Evolutionary conservation across 1,140 invertebrate species (phyloP).

Genomic region (Luehdorfia chinensis): DNA sequence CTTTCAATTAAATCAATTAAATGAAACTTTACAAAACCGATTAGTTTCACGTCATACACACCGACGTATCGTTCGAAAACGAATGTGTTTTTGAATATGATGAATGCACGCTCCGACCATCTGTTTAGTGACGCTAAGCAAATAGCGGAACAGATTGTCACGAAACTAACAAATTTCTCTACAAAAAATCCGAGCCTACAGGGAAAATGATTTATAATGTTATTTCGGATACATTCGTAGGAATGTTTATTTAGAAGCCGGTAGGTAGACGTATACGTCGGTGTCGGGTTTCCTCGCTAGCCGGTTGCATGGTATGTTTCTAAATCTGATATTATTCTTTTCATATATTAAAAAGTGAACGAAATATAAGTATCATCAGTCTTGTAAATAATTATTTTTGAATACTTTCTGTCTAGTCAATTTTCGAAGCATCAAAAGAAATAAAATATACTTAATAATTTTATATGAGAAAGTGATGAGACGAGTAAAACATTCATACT

Average conservation of each 20-base stretch:
- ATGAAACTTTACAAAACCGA: conserved; percentile 20
- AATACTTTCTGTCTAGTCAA: too few relatives aligned
- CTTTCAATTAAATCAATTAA: conserved; percentile 6
- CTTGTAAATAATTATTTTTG: too few relatives aligned
- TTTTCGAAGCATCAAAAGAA: too few relatives aligned
- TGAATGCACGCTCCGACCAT: conserved; percentile 52
- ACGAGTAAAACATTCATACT: too few relatives aligned
- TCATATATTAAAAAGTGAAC: too few relatives aligned
- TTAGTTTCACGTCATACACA: conserved; percentile 42
- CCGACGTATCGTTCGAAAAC: conserved; percentile 47
- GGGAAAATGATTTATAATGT: conserved; percentile 70
- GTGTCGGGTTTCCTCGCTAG: conserved; percentile 36
- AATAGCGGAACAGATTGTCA: conserved; percentile 76
- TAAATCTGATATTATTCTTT: too few relatives aligned
- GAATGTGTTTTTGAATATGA: conserved; percentile 61
- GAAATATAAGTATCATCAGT: too few relatives aligned
- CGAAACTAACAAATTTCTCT: conserved; percentile 68
- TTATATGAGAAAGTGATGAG: too few relatives aligned
- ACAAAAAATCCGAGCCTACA: conserved; percentile 49
- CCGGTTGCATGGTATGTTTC: conserved; percentile 26
- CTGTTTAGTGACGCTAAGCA: conserved; percentile 70
- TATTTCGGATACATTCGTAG: conserved; percentile 62
- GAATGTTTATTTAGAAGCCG: conserved; percentile 52
- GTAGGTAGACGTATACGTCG: conserved; percentile 23
- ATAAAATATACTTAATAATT: too few relatives aligned